Percentiles rank a stretch among this genome's conserved stretches.
These are phyloP conservation scores for Lycorma delicatula DNA, from an alignment of 1,140 invertebrate genomes.

Conservation along the genomic window DNA sequence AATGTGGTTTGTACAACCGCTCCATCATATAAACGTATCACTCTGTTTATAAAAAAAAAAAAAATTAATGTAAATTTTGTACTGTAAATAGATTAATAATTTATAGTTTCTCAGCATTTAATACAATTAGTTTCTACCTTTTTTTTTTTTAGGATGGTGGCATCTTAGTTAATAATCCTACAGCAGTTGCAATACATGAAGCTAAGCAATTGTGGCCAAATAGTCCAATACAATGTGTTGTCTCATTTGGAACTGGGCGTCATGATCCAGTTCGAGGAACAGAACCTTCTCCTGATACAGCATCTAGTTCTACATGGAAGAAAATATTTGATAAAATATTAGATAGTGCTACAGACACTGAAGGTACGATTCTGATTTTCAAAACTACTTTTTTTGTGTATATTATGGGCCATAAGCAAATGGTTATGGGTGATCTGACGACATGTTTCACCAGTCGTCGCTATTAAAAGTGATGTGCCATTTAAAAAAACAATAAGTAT, in stretches of 20 bases:
- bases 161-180: constrained; percentile 84
- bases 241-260: constrained; percentile 81
- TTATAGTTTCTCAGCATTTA: no score
- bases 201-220: constrained; percentile 76
- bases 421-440: no score
- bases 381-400: no score
- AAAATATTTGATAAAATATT: constrained; percentile 77
- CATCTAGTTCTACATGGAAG: constrained; percentile 54
- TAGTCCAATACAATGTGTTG: constrained; percentile 67
- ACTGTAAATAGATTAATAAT: neutral
- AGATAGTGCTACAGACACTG: constrained; percentile 84
- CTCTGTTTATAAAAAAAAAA: no score
- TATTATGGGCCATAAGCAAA: no score
- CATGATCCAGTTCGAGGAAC: constrained; percentile 33
- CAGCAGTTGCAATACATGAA: constrained; percentile 83
- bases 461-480: no score
- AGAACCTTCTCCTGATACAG: constrained; percentile 29
- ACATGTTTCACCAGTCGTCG: no score
- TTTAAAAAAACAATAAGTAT: no score
- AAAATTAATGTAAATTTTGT: neutral
- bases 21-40: no score
- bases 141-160: constrained; percentile 60
- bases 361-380: no score
- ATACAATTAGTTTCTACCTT: constrained; percentile 11
- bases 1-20: no score